These are phyloP conservation scores for Trogon surrucura DNA, from an alignment of 2,113 vertebrate species.

Conservation along the genomic window DNA sequence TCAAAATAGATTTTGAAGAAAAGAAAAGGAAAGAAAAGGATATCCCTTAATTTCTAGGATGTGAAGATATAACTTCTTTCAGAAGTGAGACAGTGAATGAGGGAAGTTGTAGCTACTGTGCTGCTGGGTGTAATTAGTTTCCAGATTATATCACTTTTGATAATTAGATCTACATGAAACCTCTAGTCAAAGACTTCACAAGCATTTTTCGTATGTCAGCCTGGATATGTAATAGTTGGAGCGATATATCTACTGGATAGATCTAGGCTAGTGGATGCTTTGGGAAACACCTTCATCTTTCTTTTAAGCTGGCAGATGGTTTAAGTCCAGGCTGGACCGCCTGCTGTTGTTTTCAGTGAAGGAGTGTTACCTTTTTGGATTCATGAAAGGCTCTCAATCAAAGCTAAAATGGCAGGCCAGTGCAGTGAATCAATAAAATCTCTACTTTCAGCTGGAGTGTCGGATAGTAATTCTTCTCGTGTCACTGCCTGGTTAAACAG, in stretches of 20 bases:
- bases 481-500: conserved; percentile 87
- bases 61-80: conserved; percentile 44
- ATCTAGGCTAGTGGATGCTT: conserved; percentile 53
- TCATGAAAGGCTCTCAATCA: conserved; percentile 84
- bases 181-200: conserved; percentile 45
- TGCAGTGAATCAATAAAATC: conserved; percentile 84
- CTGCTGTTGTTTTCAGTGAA: conserved; percentile 82
- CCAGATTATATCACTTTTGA: conserved; percentile 67
- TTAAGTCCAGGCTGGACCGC: conserved; percentile 71
- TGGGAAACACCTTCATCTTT: conserved; percentile 75
- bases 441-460: conserved; percentile 82
- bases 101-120: conserved; percentile 44
- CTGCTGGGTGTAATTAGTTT: conserved; percentile 70
- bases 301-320: conserved; percentile 83
- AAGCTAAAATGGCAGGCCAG: conserved; percentile 81
- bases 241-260: conserved; percentile 25
- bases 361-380: conserved; percentile 83
- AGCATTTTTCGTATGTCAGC: not conserved
- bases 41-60: conserved; percentile 30
- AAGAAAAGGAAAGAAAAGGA: not conserved
- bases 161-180: conserved; percentile 68
- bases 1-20: conserved; percentile 43
- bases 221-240: not conserved
- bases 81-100: conserved; percentile 1
- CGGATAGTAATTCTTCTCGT: conserved; percentile 83